These are phyloP conservation scores for Aradophagus sp. DNA, from an alignment of 1,140 invertebrate species.

Conservation along the genomic window DNA sequence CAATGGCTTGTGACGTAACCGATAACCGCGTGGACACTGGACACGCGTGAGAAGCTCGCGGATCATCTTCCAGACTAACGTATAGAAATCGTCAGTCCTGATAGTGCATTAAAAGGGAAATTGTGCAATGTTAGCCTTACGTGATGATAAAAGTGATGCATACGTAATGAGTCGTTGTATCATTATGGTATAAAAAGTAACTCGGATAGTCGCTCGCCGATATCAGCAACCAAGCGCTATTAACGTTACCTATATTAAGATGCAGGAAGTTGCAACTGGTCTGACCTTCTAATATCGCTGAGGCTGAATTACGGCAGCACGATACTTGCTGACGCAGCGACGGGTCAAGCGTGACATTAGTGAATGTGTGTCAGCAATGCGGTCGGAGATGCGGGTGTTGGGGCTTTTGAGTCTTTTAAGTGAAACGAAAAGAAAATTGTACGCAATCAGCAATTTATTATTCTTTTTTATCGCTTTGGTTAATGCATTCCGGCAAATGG, in stretches of 20 bases:
- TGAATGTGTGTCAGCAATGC: conserved; percentile 32
- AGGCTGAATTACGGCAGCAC: conserved; percentile 16
- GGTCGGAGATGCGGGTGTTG: conserved; percentile 2
- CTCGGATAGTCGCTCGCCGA: conserved; percentile 27
- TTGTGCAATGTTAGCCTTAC: conserved; percentile 37
- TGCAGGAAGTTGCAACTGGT: conserved; percentile 31
- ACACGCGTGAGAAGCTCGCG: conserved; percentile 28
- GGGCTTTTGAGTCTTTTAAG: conserved; percentile 6
- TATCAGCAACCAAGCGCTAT: conserved; percentile 35
- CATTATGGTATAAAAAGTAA: conserved; percentile 18
- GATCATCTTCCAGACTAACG: conserved; percentile 23
- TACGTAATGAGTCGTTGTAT: conserved; percentile 29
- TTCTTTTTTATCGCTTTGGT: no score
- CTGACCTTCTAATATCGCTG: conserved; percentile 40
- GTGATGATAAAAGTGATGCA: conserved; percentile 41
- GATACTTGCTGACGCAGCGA: conserved; percentile 9
- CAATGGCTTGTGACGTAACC: conserved; percentile 17
- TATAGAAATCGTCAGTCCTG: conserved; percentile 33
- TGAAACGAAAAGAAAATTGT: conserved; percentile 22
- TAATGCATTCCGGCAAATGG: no score
- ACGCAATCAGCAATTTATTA: no score
- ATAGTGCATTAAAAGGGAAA: conserved; percentile 44
- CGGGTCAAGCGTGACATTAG: conserved; percentile 35
- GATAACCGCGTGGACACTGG: conserved; percentile 11
- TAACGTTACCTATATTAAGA: conserved; percentile 36